Evolutionary conservation across 1,140 invertebrate species (phyloP), one percentile per base, ranked within the genome.

Genomic region (Oryctes rhinoceros): DNA sequence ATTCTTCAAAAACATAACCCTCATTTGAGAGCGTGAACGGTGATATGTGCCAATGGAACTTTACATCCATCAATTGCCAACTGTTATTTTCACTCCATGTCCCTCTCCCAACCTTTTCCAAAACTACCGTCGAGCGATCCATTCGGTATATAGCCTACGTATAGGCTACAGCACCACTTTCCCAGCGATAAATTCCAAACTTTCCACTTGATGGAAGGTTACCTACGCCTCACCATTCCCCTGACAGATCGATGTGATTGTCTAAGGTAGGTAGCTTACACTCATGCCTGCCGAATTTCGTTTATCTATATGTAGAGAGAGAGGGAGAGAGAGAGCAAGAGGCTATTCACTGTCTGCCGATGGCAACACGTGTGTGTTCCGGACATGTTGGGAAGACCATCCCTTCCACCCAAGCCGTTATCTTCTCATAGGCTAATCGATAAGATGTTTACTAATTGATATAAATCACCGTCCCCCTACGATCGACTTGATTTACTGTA

Each of bases 371-470:
- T 53, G 49, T 53, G 49, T 18, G n/a, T 13, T 53, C 39, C 39
- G 4, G 49, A 53, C 49, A 18, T 53, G n/a, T 53, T 53, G 13
- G 49, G n/a, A 10, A 4, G 13, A 15, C 39, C 39, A 44, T 44
- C 39, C 39, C 39, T 44, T 7, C 9, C 39, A 10, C 39, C 39
- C 39, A 53, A 13, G 6, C 49, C 13, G 9, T 53, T 53, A 13
- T 18, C 49, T 53, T 53, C 11, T 53, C n/a, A 10, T 53, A 13
- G 39, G 49, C 13, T 53, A 53, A 53, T 53, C 49, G 49, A 53
- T 53, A 53, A 53, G 49, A 53, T 53, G 49, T 53, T 53, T 18
- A 18, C n/a, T 53, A 53, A 53, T 53, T 53, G 49, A 53, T 53
- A 53, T 53, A 53, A 53, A 53, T 53, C 49, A 53, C 39, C 49